Evolutionary conservation across 2,888 invertebrate species (phyloP).

Genomic region (Pemphredon lugubris): DNA sequence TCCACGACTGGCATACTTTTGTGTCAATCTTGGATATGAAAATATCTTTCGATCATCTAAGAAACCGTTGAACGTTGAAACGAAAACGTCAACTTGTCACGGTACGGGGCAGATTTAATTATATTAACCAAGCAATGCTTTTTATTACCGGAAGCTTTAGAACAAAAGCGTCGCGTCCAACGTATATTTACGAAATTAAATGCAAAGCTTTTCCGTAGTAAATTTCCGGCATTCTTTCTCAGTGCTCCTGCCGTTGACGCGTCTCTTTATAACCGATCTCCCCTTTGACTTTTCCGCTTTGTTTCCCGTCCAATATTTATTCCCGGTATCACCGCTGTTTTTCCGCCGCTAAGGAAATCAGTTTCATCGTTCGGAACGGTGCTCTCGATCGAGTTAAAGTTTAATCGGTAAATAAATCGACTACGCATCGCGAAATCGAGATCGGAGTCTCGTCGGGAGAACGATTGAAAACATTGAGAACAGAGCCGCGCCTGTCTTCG

Average conservation of each 20-base stretch:
- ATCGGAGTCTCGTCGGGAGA: no score
- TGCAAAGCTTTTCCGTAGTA: neutral
- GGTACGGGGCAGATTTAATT: constrained; percentile 24
- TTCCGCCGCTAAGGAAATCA: no score
- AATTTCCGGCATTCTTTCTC: constrained; percentile 14
- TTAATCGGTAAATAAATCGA: no score
- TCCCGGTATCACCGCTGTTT: no score
- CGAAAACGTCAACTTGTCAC: no score
- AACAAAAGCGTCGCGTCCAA: constrained; percentile 4
- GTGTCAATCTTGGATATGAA: no score
- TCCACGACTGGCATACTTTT: no score
- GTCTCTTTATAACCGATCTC: neutral
- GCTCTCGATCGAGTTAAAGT: no score
- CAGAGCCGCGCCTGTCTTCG: constrained; percentile 9
- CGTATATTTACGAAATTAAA: constrained; percentile 16
- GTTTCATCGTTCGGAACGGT: no score
- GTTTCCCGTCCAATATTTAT: neutral
- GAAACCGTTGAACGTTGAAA: no score
- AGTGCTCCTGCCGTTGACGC: neutral
- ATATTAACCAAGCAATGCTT: constrained; percentile 6
- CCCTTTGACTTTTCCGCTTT: neutral
- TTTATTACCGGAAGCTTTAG: neutral
- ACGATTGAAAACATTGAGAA: neutral
- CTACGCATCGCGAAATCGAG: no score
- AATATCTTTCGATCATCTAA: no score